These are phyloP conservation scores for Callinectes sapidus DNA, from an alignment of 2,888 invertebrate genomes.

Conservation along the genomic window DNA sequence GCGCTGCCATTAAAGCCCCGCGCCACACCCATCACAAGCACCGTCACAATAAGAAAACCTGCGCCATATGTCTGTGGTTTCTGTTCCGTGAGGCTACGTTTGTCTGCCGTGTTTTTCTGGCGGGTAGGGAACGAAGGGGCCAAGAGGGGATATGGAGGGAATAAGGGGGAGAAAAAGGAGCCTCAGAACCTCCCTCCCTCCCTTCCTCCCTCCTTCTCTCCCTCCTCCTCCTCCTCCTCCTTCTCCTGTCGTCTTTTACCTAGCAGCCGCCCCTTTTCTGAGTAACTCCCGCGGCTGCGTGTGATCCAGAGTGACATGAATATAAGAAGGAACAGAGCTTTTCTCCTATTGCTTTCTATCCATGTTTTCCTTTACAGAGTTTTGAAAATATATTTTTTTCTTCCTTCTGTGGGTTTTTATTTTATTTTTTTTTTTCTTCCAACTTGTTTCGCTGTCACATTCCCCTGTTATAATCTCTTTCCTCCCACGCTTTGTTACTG, in stretches of 20 bases:
- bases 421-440: not conserved
- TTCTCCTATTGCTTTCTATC: not conserved
- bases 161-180: not conserved
- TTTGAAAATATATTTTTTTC: not conserved
- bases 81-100: conserved; percentile 16
- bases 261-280: conserved; percentile 13
- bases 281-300: conserved; percentile 14
- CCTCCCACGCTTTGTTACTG: conserved; percentile 18
- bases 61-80: conserved; percentile 34
- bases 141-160: not conserved
- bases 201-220: not conserved
- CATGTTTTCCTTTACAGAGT: conserved; percentile 7
- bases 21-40: conserved; percentile 32
- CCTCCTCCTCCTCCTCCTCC: not conserved
- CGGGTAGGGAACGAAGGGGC: not conserved
- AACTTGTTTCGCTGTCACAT: not conserved
- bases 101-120: conserved; percentile 20
- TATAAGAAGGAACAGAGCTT: conserved; percentile 7
- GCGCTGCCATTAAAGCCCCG: not conserved
- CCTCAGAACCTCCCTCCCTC: not conserved
- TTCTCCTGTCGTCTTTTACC: conserved; percentile 26
- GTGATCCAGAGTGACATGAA: conserved; percentile 23
- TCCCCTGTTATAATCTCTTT: conserved; percentile 16
- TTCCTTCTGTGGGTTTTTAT: not conserved
- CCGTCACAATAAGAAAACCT: conserved; percentile 30